Base-by-base conservation (phyloP, 2,888 invertebrate genomes). In the Hemaris fuciformis region DNA sequence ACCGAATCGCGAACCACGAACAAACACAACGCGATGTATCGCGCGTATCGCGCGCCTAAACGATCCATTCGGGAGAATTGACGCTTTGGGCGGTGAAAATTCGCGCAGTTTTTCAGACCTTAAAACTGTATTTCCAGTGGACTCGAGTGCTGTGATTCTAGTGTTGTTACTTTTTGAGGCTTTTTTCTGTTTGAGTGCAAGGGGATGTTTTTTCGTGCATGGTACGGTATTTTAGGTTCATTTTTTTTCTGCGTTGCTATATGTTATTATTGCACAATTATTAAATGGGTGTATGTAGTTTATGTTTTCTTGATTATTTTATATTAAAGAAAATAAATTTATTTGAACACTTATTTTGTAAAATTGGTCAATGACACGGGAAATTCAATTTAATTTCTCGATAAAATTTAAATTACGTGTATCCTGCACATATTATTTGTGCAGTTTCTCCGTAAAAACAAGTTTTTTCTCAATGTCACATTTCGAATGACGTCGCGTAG, bases 151-250 rank as follows among this genome's bases (percentile, higher is more conserved):
- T 70, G 78, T 71, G 71, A 59, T 13, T 59, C 46, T 23, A 5
- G 67, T 64, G 62, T 69, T 75, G 68, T 74, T 76, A 72, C 76
- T 77, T 74, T 76, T 81, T 76, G 80, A 75, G 76, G 75, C 74
- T 59, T 59, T 20, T 38, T 48, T 41, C 34, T 38, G n/a, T 27
- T 25, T 27, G 38, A 53, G 38, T 63, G 71, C 68, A 71, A 70
- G 70, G 70, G 70, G 69, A 63, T 66, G 66, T 65, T 71, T 64
- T 66, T 67, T 64, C 60, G 62, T 65, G 67, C 59, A 69, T 66
- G 76, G 75, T 77, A 76, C 68, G 57, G 62, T 70, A 62, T 25
- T 20, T 53, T 10, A 7, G 15, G 13, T 38, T 57, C 2, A 22
- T 4, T 7, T 0, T 2, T 20, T 57, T 15, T 43, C 15, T 43